Percentiles rank a stretch among this genome's conserved stretches.
These are phyloP conservation scores for Atrina japonica DNA, from an alignment of 2,888 invertebrate genomes.

Conservation along the genomic window DNA sequence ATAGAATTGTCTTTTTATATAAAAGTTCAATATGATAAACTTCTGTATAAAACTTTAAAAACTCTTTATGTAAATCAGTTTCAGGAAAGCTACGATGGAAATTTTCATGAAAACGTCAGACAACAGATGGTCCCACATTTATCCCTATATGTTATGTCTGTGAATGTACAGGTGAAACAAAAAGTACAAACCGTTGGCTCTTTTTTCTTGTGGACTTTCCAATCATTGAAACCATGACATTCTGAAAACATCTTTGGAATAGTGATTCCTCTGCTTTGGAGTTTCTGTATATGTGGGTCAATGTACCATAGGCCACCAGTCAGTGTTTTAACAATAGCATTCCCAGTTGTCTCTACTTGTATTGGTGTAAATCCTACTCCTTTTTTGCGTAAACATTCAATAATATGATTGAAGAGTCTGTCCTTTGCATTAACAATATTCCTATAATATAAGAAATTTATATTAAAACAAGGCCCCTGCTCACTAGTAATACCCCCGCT, in stretches of 20 bases:
- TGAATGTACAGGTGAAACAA: too few relatives aligned
- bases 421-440: slow-evolving; percentile 6
- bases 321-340: slow-evolving; percentile 2
- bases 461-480: too few relatives aligned
- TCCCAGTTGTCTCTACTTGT: slow-evolving; percentile 9
- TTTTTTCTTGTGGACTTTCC: slow-evolving; percentile 8
- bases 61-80: too few relatives aligned
- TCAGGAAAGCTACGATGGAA: too few relatives aligned
- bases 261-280: slow-evolving; percentile 1
- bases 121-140: too few relatives aligned
- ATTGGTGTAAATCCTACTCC: slow-evolving; percentile 14
- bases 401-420: slow-evolving; percentile 5
- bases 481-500: too few relatives aligned
- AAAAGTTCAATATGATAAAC: too few relatives aligned
- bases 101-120: too few relatives aligned
- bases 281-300: slow-evolving; percentile 13
- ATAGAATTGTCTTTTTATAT: too few relatives aligned
- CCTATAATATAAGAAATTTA: too few relatives aligned
- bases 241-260: neutral
- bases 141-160: too few relatives aligned
- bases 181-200: slow-evolving; percentile 3
- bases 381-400: neutral
- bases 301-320: slow-evolving; percentile 8
- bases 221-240: slow-evolving; percentile 6
- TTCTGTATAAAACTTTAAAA: too few relatives aligned